phyloP scores from a whole-genome alignment of 2,113 vertebrate species.

The Macroglossus sobrinus region DNA sequence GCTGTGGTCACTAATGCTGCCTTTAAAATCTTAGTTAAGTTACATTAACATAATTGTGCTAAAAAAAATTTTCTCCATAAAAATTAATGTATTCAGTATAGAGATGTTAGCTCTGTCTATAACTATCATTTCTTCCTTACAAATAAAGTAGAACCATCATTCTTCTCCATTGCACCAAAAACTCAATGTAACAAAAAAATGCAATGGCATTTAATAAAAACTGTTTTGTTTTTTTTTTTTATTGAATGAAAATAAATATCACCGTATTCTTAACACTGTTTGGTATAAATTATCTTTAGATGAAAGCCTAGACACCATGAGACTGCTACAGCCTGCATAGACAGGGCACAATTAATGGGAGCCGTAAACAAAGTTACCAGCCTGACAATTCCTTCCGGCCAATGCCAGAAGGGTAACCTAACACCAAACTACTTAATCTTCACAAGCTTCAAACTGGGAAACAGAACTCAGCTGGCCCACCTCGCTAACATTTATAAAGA shows the following conservation, averaged over 20 bases:
- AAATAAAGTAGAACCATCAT: neutral
- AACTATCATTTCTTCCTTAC: neutral
- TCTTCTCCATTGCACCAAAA: neutral
- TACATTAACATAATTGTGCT: neutral
- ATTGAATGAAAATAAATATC: neutral
- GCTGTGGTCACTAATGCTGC: neutral
- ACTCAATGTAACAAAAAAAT: neutral
- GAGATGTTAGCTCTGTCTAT: neutral
- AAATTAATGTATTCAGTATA: neutral
- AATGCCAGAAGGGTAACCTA: neutral
- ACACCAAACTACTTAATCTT: neutral
- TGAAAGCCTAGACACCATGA: neutral
- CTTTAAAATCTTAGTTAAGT: neutral
- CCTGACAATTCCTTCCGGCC: neutral
- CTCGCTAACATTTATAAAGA: neutral
- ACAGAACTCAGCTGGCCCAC: neutral
- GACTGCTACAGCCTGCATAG: neutral
- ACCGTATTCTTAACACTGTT: neutral
- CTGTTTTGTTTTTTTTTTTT: neutral
- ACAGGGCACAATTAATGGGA: neutral
- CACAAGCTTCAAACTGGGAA: neutral
- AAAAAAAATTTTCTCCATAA: neutral
- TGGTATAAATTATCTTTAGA: neutral
- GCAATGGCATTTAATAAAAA: neutral
- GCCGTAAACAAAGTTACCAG: neutral